Base-by-base conservation (phyloP, 2,113 vertebrate genomes). In the Otis tarda region DNA sequence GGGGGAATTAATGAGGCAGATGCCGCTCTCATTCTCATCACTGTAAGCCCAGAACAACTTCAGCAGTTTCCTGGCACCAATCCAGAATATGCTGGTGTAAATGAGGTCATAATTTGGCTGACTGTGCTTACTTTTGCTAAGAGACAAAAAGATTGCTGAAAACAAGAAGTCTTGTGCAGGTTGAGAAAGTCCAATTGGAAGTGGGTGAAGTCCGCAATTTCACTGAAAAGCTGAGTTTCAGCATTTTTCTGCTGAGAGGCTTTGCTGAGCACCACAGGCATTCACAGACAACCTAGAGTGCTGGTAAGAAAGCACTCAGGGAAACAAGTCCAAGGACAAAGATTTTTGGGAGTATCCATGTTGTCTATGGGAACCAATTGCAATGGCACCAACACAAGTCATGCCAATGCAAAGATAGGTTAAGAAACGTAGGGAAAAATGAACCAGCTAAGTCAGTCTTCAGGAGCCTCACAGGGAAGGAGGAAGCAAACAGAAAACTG, bases 11-110 rank as follows among this genome's bases (percentile, higher is more conserved):
- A 92, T 95, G 94, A 95, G 82, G 92, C 94, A 96, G 95, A 96
- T 96, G 96, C 91, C 14, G 21, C 94, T 95, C 95, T 96, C 94
- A 93, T 89, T 95, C 94, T 94, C 96, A 95, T 97, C 95, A 87
- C 79, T 96, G 87, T 90, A 87, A 96, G 70, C 89, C 63, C 90
- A 52, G 88, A 96, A 94, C 91, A 97, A 96, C 91, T 96, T 91
- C 65, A 89, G 87, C 81, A 87, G 83, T 89, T 96, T 96, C 30
- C 53, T 93, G 92, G 94, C 83, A 81, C 27, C 2, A 1, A 76
- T 83, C 81, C 81, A 95, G 50, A 76, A 79, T 91, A 94, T 87
- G 61, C 60, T 94, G 90, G 91, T 94, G 86, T 95, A 95, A 94
- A 67, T 79, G 84, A 95, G 69, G 78, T 96, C 87, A 83, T 85